Evolutionary conservation across 2,888 invertebrate genomes (phyloP), one percentile per base, ranked within the genome.

Genomic region (Dermolepida albohirtum): DNA sequence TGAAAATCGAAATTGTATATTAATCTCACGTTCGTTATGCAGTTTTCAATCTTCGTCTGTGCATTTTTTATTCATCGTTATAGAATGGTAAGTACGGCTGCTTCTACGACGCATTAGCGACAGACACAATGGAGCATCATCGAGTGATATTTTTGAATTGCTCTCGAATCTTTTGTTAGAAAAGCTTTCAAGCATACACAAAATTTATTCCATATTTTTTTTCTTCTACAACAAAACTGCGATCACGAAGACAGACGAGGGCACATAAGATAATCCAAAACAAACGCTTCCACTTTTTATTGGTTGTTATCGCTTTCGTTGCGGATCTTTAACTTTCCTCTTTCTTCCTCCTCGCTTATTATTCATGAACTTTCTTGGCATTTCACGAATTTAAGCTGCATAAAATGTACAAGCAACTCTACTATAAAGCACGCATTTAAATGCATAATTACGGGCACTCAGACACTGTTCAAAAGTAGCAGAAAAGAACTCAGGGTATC

Each of bases 341-440:
- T 6, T 22, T 41, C 43, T 43, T 16, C 17, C 22, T 57, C n/a
- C 22, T 10, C 22, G n/a, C 11, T 57, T 43, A 57, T 57, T 57
- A 57, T 57, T 57, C 43, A 57, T 57, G 57, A 57, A 27, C 34
- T 41, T 57, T 41, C 57, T 22, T 57, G 43, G 44, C 41, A 43
- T 57, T 57, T 44, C 27, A 27, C 57, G 43, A 57, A 57, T 43
- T 41, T 57, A 57, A 57, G 57, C 57, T 14, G 27, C 43, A 14
- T 57, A 57, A 57, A 43, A 57, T 57, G 57, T 57, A 43, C 57
- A 57, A 57, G 43, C 57, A 22, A n/a, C 43, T 57, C 57, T 43
- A 57, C 57, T 22, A 57, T 57, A 57, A 57, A 57, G 57, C 43
- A 43, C 43, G 57, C 57, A 43, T 57, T 57, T 57, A 57, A 57